phyloP scores from a whole-genome alignment of 1,140 invertebrate species.

The Calliopsis andreniformis region DNA sequence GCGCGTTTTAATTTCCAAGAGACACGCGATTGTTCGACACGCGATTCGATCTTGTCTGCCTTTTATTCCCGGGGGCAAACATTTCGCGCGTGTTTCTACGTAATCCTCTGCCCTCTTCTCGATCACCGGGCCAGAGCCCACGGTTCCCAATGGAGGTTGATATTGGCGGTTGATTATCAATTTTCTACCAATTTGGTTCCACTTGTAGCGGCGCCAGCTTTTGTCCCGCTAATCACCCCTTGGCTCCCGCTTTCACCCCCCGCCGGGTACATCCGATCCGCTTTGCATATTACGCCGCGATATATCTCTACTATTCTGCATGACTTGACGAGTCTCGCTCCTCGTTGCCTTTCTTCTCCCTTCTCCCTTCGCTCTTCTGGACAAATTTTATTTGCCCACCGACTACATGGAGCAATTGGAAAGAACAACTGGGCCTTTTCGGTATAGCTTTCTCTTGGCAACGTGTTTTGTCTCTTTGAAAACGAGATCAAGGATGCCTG shows the following conservation, averaged over 20 bases:
- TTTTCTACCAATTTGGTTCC: conserved; percentile 81
- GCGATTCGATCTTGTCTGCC: not conserved
- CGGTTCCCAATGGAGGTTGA: conserved; percentile 68
- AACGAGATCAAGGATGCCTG: too few relatives aligned
- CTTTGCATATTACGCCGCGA: conserved; percentile 76
- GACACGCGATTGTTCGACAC: not conserved
- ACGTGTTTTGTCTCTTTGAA: too few relatives aligned
- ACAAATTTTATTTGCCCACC: conserved; percentile 18
- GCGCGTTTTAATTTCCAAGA: not conserved
- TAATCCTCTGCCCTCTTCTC: conserved; percentile 45
- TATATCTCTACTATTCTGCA: conserved; percentile 69
- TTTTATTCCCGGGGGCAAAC: conserved; percentile 30
- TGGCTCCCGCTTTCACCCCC: conserved; percentile 74
- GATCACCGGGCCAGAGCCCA: conserved; percentile 19
- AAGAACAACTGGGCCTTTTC: conserved; percentile 10
- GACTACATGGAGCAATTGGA: conserved; percentile 11
- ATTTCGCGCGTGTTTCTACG: conserved; percentile 40
- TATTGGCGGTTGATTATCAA: conserved; percentile 80
- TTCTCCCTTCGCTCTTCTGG: conserved; percentile 15
- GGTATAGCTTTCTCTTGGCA: not conserved
- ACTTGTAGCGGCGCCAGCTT: conserved; percentile 79
- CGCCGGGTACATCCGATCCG: conserved; percentile 73
- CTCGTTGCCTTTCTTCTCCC: conserved; percentile 54
- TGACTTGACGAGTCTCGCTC: conserved; percentile 59
- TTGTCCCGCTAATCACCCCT: conserved; percentile 81